phyloP scores from a whole-genome alignment of 2,113 vertebrate species.

The Phyllopteryx taeniolatus region DNA sequence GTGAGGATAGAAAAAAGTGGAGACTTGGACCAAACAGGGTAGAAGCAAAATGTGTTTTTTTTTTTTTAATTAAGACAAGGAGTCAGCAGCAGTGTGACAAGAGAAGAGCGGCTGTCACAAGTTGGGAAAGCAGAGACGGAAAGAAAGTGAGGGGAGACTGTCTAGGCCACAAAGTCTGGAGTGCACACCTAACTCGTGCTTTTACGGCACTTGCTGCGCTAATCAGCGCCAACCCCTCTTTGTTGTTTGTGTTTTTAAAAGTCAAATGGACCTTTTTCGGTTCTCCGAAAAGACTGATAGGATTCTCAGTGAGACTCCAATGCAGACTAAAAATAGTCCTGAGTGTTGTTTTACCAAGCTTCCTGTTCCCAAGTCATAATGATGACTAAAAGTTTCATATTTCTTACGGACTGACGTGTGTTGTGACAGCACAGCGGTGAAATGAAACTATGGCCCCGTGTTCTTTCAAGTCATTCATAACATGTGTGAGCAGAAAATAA shows the following conservation, averaged over 20 bases:
- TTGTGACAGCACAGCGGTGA: conserved; percentile 4
- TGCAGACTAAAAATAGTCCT: conserved; percentile 18
- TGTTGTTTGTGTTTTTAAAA: not conserved
- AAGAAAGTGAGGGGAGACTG: not conserved
- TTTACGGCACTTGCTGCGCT: too few species aligned
- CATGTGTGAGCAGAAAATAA: too few species aligned
- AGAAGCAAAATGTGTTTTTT: conserved; percentile 8
- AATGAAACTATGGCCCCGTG: not conserved
- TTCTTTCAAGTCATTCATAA: not conserved
- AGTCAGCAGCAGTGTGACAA: conserved; percentile 24
- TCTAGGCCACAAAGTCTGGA: not conserved
- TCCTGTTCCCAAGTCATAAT: conserved; percentile 39
- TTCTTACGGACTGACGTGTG: conserved; percentile 9
- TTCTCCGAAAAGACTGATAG: not conserved
- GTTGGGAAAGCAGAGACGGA: not conserved
- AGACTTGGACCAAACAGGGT: conserved; percentile 4
- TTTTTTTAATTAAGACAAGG: too few species aligned
- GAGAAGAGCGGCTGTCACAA: conserved; percentile 19
- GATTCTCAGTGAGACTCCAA: conserved; percentile 6
- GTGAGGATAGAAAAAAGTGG: conserved; percentile 25
- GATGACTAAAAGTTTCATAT: conserved; percentile 6
- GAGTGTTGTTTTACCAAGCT: conserved; percentile 1
- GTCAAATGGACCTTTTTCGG: conserved; percentile 9
- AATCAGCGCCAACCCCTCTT: not conserved
- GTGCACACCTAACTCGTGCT: too few species aligned